These are phyloP conservation scores for Tragopan temminckii DNA, from an alignment of 2,797 vertebrate genomes.

Conservation along the genomic window DNA sequence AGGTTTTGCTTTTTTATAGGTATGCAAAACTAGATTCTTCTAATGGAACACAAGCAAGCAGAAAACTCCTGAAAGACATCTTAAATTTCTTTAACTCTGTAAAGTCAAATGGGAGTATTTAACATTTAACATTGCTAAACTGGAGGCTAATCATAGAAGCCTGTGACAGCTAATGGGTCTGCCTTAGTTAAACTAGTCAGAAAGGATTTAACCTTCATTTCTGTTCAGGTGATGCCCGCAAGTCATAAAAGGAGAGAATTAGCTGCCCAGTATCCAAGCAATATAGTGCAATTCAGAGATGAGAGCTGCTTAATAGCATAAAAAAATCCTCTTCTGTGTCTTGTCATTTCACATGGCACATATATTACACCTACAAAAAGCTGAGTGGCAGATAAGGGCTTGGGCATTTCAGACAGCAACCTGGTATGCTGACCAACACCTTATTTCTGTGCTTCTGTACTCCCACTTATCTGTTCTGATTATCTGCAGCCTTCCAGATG, in stretches of 20 bases:
- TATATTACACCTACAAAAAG: background rate
- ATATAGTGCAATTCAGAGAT: background rate
- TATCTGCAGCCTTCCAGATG: background rate
- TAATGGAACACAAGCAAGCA: background rate
- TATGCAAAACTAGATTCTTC: background rate
- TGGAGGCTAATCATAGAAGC: background rate
- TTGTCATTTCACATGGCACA: background rate
- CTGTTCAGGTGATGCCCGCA: background rate
- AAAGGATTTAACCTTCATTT: slow-evolving; percentile 18
- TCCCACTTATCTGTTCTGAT: background rate
- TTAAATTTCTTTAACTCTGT: background rate
- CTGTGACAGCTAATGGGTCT: background rate
- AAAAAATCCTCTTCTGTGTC: background rate
- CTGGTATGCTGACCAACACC: background rate
- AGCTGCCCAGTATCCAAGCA: background rate
- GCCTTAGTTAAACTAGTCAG: background rate
- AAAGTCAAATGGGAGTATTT: background rate
- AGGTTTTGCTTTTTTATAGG: background rate
- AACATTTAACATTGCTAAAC: background rate
- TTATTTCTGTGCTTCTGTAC: background rate
- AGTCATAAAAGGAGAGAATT: slow-evolving; percentile 6
- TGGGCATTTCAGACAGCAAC: background rate
- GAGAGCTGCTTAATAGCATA: background rate
- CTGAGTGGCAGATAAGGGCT: background rate
- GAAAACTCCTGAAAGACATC: background rate